Evolutionary conservation across 2,797 vertebrate species (phyloP).

Genomic region (Lithobates pipiens): DNA sequence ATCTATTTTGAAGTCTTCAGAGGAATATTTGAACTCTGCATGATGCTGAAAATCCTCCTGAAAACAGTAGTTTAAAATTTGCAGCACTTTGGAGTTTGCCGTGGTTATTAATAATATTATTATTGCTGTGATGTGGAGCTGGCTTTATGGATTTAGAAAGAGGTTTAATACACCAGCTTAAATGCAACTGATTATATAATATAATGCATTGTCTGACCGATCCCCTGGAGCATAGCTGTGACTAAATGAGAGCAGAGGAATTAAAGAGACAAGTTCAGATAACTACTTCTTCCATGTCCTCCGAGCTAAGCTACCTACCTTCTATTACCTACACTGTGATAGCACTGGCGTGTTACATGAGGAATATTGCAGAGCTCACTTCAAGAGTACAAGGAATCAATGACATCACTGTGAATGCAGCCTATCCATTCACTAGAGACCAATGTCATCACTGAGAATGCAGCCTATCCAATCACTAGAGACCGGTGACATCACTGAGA

Average conservation of each 20-base stretch:
- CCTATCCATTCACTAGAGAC: too few species aligned
- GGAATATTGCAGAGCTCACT: too few species aligned
- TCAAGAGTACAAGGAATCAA: too few species aligned
- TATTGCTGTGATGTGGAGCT: slow-evolving; percentile 4
- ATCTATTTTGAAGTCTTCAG: slow-evolving; percentile 24
- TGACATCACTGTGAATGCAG: too few species aligned
- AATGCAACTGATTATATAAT: background rate
- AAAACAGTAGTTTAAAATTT: slow-evolving; percentile 14
- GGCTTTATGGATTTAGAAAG: background rate
- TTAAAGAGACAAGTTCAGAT: background rate
- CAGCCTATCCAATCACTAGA: too few species aligned
- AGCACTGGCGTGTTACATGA: too few species aligned
- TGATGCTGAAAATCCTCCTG: slow-evolving; percentile 7
- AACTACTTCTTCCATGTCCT: background rate
- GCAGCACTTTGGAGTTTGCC: background rate
- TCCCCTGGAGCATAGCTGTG: background rate
- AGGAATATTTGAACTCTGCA: slow-evolving; percentile 10
- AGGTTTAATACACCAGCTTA: background rate
- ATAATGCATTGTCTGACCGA: background rate
- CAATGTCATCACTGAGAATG: too few species aligned
- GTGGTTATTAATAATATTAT: slow-evolving; percentile 10
- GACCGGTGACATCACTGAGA: too few species aligned
- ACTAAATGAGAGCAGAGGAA: background rate
- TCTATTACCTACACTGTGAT: background rate
- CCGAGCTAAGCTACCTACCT: background rate